Conservation (phyloP, 1,140 invertebrate species). For the Antheraea mylitta region DNA sequence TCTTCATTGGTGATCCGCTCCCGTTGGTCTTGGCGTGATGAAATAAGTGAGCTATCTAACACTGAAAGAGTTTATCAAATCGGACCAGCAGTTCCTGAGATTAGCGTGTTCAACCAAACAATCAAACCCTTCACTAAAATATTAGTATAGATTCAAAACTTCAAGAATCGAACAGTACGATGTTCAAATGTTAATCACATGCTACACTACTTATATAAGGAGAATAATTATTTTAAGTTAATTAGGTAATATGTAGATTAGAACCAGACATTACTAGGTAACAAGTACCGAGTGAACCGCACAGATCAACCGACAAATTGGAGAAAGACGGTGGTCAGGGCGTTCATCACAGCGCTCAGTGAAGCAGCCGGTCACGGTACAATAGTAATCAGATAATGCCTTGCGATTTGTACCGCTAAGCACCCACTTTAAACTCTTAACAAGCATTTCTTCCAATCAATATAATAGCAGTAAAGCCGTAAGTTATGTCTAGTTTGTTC, state of each 20-base stretch:
- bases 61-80: too few relatives aligned
- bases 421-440: neutral
- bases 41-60: too few relatives aligned
- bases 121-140: too few relatives aligned
- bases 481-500: neutral
- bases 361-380: neutral
- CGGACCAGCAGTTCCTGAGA: too few relatives aligned
- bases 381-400: neutral
- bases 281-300: neutral
- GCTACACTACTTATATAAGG: too few relatives aligned
- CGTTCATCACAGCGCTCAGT: neutral
- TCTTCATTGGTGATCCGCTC: too few relatives aligned
- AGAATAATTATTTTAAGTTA: too few relatives aligned
- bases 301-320: constrained; percentile 1
- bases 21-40: too few relatives aligned
- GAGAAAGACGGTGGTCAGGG: neutral
- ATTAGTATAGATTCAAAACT: too few relatives aligned
- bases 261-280: neutral
- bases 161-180: too few relatives aligned
- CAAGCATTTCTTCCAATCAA: neutral
- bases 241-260: neutral
- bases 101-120: too few relatives aligned
- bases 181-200: too few relatives aligned
- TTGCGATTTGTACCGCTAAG: constrained; percentile 1
- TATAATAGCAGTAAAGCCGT: neutral